Evolutionary conservation across 2,797 vertebrate species (phyloP).

Genomic region (Phataginus tricuspis): DNA sequence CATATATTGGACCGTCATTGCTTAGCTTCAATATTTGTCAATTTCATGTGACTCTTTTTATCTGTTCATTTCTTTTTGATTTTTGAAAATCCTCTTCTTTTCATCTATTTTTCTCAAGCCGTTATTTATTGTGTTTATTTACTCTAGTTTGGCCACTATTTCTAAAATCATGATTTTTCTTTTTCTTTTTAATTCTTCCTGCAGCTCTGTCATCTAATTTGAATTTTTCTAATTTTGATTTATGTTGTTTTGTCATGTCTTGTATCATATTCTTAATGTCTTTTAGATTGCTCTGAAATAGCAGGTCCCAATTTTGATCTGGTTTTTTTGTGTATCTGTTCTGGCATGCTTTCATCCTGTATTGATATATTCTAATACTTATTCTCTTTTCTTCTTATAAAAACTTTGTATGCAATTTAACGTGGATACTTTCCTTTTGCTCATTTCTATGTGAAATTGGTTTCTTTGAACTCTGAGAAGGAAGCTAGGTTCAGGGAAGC

Average conservation of each 20-base stretch:
- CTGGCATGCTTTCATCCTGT: not conserved
- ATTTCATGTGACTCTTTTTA: not conserved
- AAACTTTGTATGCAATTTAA: not conserved
- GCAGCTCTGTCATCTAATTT: not conserved
- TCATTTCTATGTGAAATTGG: not conserved
- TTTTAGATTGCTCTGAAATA: not conserved
- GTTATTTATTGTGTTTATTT: not conserved
- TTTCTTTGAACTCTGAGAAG: not conserved
- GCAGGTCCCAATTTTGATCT: not conserved
- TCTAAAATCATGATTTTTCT: not conserved
- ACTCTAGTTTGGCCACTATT: not conserved
- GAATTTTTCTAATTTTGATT: conserved; percentile 6
- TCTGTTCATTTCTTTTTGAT: not conserved
- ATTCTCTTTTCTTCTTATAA: not conserved
- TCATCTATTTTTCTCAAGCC: not conserved
- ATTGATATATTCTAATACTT: not conserved
- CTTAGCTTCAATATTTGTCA: not conserved
- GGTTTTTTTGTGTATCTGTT: not conserved
- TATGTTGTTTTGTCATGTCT: not conserved
- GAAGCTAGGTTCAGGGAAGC: not conserved
- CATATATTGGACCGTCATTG: not conserved
- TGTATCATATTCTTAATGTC: not conserved
- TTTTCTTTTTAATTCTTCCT: conserved; percentile 31
- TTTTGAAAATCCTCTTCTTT: not conserved
- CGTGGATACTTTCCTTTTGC: not conserved